phyloP scores from a whole-genome alignment of 2,113 vertebrate genomes.

The Cynoglossus semilaevis region DNA sequence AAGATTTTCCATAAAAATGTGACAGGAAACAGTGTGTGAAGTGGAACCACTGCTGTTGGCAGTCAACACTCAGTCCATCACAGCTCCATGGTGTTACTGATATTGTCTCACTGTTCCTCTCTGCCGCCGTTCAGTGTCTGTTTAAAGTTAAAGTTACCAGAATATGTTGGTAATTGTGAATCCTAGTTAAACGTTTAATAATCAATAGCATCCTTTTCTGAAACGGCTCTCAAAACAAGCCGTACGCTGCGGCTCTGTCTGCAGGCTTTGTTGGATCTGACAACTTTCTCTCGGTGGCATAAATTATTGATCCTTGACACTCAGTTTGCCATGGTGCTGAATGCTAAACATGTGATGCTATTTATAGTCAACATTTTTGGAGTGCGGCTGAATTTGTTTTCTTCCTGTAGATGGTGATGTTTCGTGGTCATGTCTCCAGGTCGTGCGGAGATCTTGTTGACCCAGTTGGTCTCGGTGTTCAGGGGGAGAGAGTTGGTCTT shows the following conservation, averaged over 20 bases:
- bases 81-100: slow-evolving; percentile 17
- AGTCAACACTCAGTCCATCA: slow-evolving; percentile 24
- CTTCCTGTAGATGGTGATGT: slow-evolving; percentile 32
- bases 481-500: slow-evolving; percentile 28
- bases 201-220: slow-evolving; percentile 48
- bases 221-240: slow-evolving; percentile 53
- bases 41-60: slow-evolving; percentile 42
- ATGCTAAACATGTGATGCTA: slow-evolving; percentile 52
- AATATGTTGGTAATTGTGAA: slow-evolving; percentile 30
- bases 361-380: slow-evolving; percentile 56
- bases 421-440: slow-evolving; percentile 37
- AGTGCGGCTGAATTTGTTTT: slow-evolving; percentile 36
- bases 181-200: slow-evolving; percentile 51
- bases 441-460: slow-evolving; percentile 33
- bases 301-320: slow-evolving; percentile 69
- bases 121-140: background rate
- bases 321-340: slow-evolving; percentile 30
- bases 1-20: slow-evolving; percentile 20
- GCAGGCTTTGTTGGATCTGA: slow-evolving; percentile 59
- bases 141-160: slow-evolving; percentile 19
- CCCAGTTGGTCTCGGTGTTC: slow-evolving; percentile 42
- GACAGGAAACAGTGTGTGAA: slow-evolving; percentile 35
- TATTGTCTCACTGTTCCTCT: background rate
- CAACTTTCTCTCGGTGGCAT: slow-evolving; percentile 62
- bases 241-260: slow-evolving; percentile 27